These are phyloP conservation scores for Tanytarsus gracilentus DNA, from an alignment of 2,888 invertebrate species.

Conservation along the genomic window DNA sequence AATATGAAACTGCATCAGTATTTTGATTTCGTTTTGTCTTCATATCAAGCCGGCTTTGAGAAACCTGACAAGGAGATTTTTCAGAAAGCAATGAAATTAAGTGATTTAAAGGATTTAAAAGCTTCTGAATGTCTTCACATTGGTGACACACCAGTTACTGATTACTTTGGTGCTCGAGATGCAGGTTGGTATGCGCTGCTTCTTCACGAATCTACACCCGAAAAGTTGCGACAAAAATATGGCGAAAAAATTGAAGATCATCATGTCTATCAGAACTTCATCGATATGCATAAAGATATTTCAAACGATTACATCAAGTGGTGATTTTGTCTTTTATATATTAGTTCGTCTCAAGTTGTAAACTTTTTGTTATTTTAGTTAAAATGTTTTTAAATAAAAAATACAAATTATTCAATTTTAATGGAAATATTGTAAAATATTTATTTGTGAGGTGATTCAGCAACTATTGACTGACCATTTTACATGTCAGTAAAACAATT, in stretches of 20 bases:
- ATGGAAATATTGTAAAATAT: too few species aligned
- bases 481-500: too few species aligned
- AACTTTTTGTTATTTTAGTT: too few species aligned
- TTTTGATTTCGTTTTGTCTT: conserved; percentile 73
- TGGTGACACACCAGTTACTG: conserved; percentile 66
- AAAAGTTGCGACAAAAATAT: conserved; percentile 41
- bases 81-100: conserved; percentile 48
- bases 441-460: too few species aligned
- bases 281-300: conserved; percentile 45
- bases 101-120: conserved; percentile 42
- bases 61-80: conserved; percentile 74
- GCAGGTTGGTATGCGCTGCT: conserved; percentile 67
- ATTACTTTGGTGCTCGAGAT: conserved; percentile 65
- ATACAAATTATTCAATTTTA: too few species aligned
- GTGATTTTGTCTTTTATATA: too few species aligned
- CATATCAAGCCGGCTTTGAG: conserved; percentile 61
- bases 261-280: conserved; percentile 45
- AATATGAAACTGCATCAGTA: conserved; percentile 57
- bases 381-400: too few species aligned
- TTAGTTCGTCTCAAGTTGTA: too few species aligned
- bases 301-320: conserved; percentile 38
- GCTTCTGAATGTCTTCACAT: conserved; percentile 68
- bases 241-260: conserved; percentile 40
- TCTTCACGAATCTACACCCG: conserved; percentile 41
- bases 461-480: too few species aligned